These are phyloP conservation scores for Smithornis capensis DNA, from an alignment of 2,113 vertebrate genomes.

Conservation along the genomic window DNA sequence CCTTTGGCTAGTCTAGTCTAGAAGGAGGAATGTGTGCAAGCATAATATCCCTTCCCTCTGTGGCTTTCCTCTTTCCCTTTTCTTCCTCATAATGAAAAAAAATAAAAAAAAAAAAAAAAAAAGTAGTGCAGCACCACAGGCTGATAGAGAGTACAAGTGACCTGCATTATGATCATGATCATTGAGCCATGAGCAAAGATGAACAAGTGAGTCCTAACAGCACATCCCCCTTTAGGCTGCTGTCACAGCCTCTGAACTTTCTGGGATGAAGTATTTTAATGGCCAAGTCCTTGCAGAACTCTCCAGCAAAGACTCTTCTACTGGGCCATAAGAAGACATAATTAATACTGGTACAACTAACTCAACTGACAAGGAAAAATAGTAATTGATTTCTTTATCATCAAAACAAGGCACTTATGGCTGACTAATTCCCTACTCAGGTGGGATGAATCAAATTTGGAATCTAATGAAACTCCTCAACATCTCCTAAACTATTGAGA, in stretches of 20 bases:
- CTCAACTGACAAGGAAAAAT: accelerated
- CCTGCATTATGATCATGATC: background rate
- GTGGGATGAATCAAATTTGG: background rate
- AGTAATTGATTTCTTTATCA: background rate
- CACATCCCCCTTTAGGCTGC: background rate
- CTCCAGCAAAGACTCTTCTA: background rate
- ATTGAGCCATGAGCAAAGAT: background rate
- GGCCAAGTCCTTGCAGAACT: background rate
- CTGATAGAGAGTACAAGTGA: background rate
- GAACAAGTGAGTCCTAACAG: background rate
- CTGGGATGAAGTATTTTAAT: background rate
- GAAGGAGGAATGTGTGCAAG: background rate
- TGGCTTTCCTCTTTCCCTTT: background rate
- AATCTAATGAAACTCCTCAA: background rate
- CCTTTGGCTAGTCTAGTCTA: background rate
- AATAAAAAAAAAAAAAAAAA: background rate
- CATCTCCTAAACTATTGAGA: background rate
- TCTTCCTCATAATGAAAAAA: background rate
- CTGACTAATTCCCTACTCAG: background rate
- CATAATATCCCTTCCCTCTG: background rate
- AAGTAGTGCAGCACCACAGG: background rate
- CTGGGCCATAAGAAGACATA: background rate
- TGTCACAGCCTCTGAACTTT: background rate
- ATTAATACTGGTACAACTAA: background rate
- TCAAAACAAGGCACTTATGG: background rate